Base-by-base conservation (phyloP, 2,888 invertebrate genomes). In the Pyrrhia umbra region DNA sequence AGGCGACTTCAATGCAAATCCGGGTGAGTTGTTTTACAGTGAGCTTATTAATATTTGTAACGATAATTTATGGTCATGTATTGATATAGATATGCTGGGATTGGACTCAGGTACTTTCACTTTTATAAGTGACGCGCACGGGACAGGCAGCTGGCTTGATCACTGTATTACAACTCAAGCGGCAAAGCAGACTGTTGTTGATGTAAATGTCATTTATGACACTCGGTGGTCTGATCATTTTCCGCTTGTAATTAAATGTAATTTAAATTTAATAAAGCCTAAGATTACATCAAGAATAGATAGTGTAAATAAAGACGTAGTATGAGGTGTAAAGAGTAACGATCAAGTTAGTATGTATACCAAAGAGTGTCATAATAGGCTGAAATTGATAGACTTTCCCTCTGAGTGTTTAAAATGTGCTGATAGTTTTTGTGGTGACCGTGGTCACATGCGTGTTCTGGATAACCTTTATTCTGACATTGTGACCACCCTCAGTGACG, bases 1-100 rank as follows among this genome's bases (percentile, higher is more conserved):
- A n/a, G n/a, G n/a, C 13, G 40, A 40, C 40, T 18, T 40, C 9
- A 40, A 40, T 40, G 40, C 40, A 6, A 20, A 42, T 43, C 21
- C 43, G 43, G 43, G 43, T 43, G 43, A 43, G 43, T 43, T 43
- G 23, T 23, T 21, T 45, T 25, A 2, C 6, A 49, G n/a, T 30
- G 30, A 34, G 15, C 5, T 34, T n/a, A 13, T 47, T 9, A 5
- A 47, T 30, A 30, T 13, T 18, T 47, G 47, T 18, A 6, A 13
- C 13, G 47, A 47, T 6, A 27, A 47, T 8, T 18, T 13, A 34
- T 47, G 30, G 30, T 13, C 47, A n/a, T 47, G n/a, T n/a, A n/a
- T n/a, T n/a, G n/a, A n/a, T n/a, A 16, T 18, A 47, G 47, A 47
- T 13, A 1, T 47, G 18, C 27, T 47, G 5, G 47, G 47, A 13